Conservation (phyloP, 2,113 vertebrate genomes). For the Thinocorus orbignyianus region DNA sequence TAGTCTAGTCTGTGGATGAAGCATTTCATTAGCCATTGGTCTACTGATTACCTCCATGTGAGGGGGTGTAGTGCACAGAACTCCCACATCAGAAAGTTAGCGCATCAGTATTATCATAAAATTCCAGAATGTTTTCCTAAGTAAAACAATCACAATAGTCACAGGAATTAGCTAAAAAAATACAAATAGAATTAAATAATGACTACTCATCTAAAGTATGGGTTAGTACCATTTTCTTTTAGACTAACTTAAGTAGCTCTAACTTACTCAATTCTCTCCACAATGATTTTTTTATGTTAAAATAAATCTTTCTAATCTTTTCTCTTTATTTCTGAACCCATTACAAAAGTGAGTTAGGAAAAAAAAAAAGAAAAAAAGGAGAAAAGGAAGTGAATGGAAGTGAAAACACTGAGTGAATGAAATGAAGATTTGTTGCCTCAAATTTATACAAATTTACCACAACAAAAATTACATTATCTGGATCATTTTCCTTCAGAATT, state of each 20-base stretch:
- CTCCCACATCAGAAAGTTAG: too few species aligned
- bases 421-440: background rate
- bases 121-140: background rate
- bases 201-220: background rate
- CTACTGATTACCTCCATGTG: background rate
- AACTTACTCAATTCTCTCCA: background rate
- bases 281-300: background rate
- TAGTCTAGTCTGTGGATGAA: background rate
- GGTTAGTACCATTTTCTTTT: background rate
- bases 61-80: background rate
- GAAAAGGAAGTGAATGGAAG: background rate
- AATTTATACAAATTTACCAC: background rate
- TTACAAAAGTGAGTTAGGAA: background rate
- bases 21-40: fast-evolving
- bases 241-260: background rate
- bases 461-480: background rate
- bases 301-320: background rate
- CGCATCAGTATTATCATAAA: background rate
- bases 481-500: background rate
- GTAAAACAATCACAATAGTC: background rate
- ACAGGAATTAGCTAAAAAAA: background rate
- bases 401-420: background rate
- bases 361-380: too few species aligned
- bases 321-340: background rate
- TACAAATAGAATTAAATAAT: background rate